A percentile compares a stretch with the other conserved stretches of the same genome.
These are phyloP conservation scores for Lithophane semibrunnea DNA, from an alignment of 2,888 invertebrate species.

Conservation along the genomic window DNA sequence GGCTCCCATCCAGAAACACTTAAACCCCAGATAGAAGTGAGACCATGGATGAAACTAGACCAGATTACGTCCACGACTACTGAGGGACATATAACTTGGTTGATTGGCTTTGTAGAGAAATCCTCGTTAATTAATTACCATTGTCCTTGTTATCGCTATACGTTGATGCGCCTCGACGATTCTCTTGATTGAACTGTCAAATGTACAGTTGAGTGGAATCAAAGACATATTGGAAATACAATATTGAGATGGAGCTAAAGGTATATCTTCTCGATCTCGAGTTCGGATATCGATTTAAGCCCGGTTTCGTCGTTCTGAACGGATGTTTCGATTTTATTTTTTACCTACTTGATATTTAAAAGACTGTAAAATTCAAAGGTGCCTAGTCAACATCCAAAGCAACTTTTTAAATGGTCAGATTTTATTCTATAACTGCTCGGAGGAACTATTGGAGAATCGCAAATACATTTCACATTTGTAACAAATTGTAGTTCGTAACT, in stretches of 20 bases:
- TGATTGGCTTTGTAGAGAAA: slow-evolving; percentile 47
- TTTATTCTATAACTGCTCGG: slow-evolving; percentile 10
- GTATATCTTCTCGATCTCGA: slow-evolving; percentile 14
- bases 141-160: slow-evolving; percentile 67
- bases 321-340: slow-evolving; percentile 26
- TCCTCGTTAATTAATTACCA: slow-evolving; percentile 65
- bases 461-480: slow-evolving; percentile 45
- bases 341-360: background rate
- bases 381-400: slow-evolving; percentile 1
- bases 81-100: slow-evolving; percentile 53
- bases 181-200: slow-evolving; percentile 64
- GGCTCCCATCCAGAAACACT: slow-evolving; percentile 56
- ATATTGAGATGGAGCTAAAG: slow-evolving; percentile 1
- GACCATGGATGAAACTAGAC: slow-evolving; percentile 55
- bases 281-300: slow-evolving; percentile 33
- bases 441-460: slow-evolving; percentile 49
- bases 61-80: slow-evolving; percentile 46
- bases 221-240: slow-evolving; percentile 28
- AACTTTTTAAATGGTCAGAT: slow-evolving; percentile 21
- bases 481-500: slow-evolving; percentile 51
- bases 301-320: background rate
- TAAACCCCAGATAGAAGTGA: slow-evolving; percentile 51
- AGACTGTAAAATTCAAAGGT: slow-evolving; percentile 3
- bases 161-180: slow-evolving; percentile 60
- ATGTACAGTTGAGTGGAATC: slow-evolving; percentile 35